Evolutionary conservation across 2,797 vertebrate species (phyloP), one percentile per base, ranked within the genome.

Genomic region (Phoebastria nigripes): DNA sequence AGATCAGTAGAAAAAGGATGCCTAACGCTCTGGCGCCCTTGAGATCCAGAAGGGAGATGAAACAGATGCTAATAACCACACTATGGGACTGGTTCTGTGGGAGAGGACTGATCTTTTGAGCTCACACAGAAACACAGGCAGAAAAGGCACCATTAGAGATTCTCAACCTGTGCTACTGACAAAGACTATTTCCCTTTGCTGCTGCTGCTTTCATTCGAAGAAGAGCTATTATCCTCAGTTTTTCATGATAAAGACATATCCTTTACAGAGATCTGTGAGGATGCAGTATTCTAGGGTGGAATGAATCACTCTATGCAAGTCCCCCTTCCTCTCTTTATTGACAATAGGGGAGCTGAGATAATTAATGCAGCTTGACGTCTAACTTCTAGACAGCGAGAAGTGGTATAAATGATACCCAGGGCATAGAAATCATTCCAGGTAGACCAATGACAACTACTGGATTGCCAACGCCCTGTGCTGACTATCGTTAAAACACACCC

Each of bases 361-460:
- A 89, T 89, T 91, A 93, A 62, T 24, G n/a, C 62, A 82, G 58
- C 33, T 72, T 89, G 46, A 73, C 9, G 16, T 77, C 58, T 54
- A 54, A 52, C 58, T 92, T 54, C 63, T 58, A 54, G 59, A 18
- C 9, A 72, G 39, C 1, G 5, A 73, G 16, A 71, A 54, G 25
- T 58, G 74, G 37, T 67, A 44, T 80, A 82, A 94, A 59, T 37
- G 2, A 77, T 66, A 82, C 35, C 29, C 28, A 56, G 49, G 56
- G 14, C 49, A 80, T 31, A 69, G 74, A 90, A 92, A 87, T 66
- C 35, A 51, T 87, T 91, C 63, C 84, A 92, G 66, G 28, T 62
- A 55, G 7, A 15, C 20, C 61, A 41, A 13, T 4, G 19, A n/a
- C 39, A 80, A 4, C 35, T 67, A 14, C 15, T 47, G 61, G 37